Conservation (phyloP, 2,888 invertebrate genomes). For the Helicoverpa assulta region DNA sequence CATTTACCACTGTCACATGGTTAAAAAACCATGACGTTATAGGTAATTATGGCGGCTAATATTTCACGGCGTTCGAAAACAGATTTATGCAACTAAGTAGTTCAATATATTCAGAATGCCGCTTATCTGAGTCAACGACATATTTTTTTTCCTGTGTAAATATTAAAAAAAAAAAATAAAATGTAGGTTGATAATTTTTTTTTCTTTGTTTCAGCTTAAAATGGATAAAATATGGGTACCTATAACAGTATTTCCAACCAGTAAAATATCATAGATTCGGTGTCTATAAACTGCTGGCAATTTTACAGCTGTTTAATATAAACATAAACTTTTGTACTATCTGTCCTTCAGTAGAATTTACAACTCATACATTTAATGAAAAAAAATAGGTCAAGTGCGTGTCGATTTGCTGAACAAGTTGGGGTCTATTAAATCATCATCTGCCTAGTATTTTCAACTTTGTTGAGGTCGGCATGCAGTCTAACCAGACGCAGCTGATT, state of each 20-base stretch:
- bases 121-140: too few species aligned
- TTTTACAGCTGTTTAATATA: background rate
- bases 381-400: background rate
- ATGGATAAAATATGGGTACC: slow-evolving; percentile 24
- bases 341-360: background rate
- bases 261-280: slow-evolving; percentile 2
- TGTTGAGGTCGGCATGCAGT: too few species aligned
- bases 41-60: too few species aligned
- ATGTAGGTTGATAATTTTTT: background rate
- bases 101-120: too few species aligned
- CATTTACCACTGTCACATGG: background rate
- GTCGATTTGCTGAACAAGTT: background rate
- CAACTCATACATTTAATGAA: background rate
- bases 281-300: background rate
- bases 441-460: too few species aligned
- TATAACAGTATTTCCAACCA: slow-evolving; percentile 9
- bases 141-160: too few species aligned
- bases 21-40: too few species aligned
- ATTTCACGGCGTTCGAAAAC: too few species aligned
- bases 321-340: slow-evolving; percentile 16
- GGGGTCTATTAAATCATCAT: background rate
- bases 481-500: too few species aligned
- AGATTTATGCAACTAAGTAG: too few species aligned
- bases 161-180: too few species aligned
- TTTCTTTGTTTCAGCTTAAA: slow-evolving; percentile 44